Evolutionary conservation across 2,888 invertebrate species (phyloP).

Genomic region (Selenia dentaria): DNA sequence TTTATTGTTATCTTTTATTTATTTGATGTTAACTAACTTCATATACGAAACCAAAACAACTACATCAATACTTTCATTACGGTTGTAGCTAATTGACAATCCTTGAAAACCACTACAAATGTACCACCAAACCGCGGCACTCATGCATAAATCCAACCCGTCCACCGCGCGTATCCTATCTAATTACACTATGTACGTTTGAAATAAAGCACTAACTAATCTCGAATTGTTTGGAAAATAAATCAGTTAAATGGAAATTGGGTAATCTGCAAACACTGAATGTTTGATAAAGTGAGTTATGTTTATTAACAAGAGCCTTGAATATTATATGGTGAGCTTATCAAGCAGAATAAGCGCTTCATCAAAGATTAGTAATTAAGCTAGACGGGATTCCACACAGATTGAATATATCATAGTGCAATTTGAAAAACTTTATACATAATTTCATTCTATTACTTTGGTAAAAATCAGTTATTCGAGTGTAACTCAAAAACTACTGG

Average conservation of each 20-base stretch:
- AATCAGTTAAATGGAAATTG: slow-evolving; percentile 38
- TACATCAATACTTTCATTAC: too few species aligned
- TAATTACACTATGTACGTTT: slow-evolving; percentile 50
- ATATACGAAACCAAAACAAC: too few species aligned
- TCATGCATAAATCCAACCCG: slow-evolving; percentile 29
- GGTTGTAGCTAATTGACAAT: too few species aligned
- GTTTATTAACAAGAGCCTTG: slow-evolving; percentile 7
- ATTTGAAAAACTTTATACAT: too few species aligned
- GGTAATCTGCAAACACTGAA: slow-evolving; percentile 20
- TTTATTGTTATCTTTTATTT: too few species aligned
- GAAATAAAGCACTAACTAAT: slow-evolving; percentile 51
- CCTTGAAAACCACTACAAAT: neutral
- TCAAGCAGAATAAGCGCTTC: neutral
- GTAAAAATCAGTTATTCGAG: too few species aligned
- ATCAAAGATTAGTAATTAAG: too few species aligned
- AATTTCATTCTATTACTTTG: too few species aligned
- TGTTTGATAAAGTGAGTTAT: slow-evolving; percentile 18
- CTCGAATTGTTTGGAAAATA: slow-evolving; percentile 39
- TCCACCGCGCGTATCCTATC: slow-evolving; percentile 30
- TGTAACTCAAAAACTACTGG: too few species aligned
- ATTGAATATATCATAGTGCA: too few species aligned
- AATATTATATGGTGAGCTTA: neutral
- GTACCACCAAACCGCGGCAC: neutral
- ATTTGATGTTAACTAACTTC: too few species aligned
- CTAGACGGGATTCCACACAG: too few species aligned